Evolutionary conservation across 2,888 invertebrate genomes (phyloP).

Genomic region (Prenolepis imparis): DNA sequence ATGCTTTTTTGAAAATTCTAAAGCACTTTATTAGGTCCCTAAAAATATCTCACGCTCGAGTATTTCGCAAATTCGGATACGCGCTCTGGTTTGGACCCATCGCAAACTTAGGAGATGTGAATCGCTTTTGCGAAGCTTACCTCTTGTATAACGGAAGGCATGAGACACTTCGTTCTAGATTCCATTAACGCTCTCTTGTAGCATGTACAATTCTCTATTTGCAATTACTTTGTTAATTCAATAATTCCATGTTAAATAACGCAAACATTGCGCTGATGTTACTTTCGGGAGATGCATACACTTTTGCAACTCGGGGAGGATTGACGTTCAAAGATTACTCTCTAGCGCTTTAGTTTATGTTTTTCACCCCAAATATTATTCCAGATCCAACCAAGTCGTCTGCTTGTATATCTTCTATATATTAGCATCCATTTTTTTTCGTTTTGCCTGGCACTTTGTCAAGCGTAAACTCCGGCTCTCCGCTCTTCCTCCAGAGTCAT

Average conservation of each 20-base stretch:
- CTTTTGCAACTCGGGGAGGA: neutral
- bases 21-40: neutral
- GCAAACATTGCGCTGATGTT: neutral
- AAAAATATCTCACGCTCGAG: neutral
- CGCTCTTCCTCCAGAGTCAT: slow-evolving; percentile 36
- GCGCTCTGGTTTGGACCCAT: neutral
- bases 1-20: neutral
- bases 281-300: neutral
- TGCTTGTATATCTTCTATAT: slow-evolving; percentile 10
- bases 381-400: neutral
- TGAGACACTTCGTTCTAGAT: slow-evolving; percentile 8
- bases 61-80: neutral
- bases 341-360: neutral
- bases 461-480: neutral
- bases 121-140: slow-evolving; percentile 14
- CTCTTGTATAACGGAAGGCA: slow-evolving; percentile 11
- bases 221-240: slow-evolving; percentile 14
- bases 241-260: slow-evolving; percentile 2
- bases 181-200: slow-evolving; percentile 7
- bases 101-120: neutral
- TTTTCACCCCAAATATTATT: neutral
- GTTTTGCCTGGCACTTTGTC: neutral
- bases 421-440: slow-evolving; percentile 12
- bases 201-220: neutral
- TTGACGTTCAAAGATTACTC: neutral